Base-by-base conservation (phyloP, 2,113 vertebrate genomes). In the Muscicapa adusta region DNA sequence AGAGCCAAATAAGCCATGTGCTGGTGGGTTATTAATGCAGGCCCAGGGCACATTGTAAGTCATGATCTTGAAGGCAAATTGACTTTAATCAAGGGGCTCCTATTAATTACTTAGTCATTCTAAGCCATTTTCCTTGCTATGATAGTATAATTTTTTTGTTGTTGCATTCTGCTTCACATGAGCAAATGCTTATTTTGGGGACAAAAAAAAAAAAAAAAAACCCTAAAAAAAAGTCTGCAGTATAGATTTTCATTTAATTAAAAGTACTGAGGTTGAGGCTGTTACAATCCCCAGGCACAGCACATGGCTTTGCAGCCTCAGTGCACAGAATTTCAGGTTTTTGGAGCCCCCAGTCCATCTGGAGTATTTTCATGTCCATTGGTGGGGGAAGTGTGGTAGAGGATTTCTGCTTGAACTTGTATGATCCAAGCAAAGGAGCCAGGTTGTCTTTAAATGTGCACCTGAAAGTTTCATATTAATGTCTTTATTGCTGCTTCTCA, bases 1-100 rank as follows among this genome's bases (percentile, higher is more conserved):
- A 91, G 76, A 95, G 87, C 84, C 62, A 94, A 88, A 43, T 40
- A 94, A 96, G n/a, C 89, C 85, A 56, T 87, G 61, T 96, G 91
- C 92, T 83, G 63, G 85, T 83, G 78, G 72, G 79, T 96, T 89
- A 96, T 96, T 96, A 96, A 96, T 95, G 77, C 87, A 84, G 92
- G 92, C 97, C 95, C 91, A 48, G 45, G 91, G 96, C 91, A 56
- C 58, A 4, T 63, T 92, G 68, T 91, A 97, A 97, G 79, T 96
- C 88, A 89, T 83, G 81, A 95, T 94, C 85, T 88, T 88, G 94
- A 89, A 96, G 95, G 89, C 87, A 97, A 97, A 97, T 82, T 97
- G 67, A 91, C 96, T 97, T 97, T 96, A 97, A 97, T 97, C 92
- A 96, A 96, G 94, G 96, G 90, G n/a, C 28, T 66, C 17, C 5